Conservation (phyloP, 2,113 vertebrate genomes). For the Conger conger region DNA sequence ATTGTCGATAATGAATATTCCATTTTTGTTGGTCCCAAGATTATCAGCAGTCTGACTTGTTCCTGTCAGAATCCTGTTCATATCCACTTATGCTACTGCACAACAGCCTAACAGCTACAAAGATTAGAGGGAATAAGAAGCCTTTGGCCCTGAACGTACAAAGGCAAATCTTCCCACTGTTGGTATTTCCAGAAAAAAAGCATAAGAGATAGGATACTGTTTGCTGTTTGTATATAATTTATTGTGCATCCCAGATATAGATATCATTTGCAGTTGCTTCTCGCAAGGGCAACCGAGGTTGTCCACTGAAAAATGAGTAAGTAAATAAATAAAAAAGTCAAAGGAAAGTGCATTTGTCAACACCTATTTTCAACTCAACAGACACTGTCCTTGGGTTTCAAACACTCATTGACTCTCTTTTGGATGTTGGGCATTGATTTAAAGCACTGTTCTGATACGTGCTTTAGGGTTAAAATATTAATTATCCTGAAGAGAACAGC, state of each 20-base stretch:
- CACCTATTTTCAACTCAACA: conserved; percentile 4
- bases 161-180: neutral
- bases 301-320: neutral
- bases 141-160: neutral
- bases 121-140: neutral
- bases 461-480: conserved; percentile 2
- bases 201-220: neutral
- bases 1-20: neutral
- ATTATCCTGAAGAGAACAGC: conserved; percentile 7
- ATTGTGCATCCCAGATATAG: neutral
- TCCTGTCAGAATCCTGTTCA: neutral
- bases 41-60: neutral
- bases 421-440: conserved; percentile 24
- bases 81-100: neutral
- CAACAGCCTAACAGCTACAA: neutral
- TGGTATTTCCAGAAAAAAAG: neutral
- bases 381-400: conserved; percentile 20
- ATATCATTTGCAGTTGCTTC: neutral
- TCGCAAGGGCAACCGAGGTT: neutral
- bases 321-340: neutral
- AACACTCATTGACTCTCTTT: conserved; percentile 22
- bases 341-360: conserved; percentile 3
- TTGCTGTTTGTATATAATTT: neutral
- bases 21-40: neutral
- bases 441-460: conserved; percentile 13